Base-by-base conservation (phyloP, 2,113 vertebrate genomes). In the Psettodes erumei region DNA sequence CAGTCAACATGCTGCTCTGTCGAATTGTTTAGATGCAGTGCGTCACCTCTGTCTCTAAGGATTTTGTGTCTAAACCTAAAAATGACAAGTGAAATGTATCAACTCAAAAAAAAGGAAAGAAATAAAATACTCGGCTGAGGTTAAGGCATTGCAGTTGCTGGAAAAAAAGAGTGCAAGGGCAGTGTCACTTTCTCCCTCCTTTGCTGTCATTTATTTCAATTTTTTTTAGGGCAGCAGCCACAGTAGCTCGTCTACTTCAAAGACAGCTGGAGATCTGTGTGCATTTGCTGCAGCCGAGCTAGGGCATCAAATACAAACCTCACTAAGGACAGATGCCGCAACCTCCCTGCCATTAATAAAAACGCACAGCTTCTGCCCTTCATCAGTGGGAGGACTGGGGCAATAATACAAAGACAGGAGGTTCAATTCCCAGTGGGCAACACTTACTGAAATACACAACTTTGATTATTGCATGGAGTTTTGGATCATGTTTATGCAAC, bases 221-320 rank as follows among this genome's bases (percentile, higher is more conserved):
- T 60, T 63, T 71, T 88, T 85, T 82, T 63, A 71, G 87, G 80
- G 81, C 84, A 85, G 77, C 59, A 79, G 79, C 75, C n/a, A n/a
- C n/a, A n/a, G n/a, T 65, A 71, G 77, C 79, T 42, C 65, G 81
- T 69, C 66, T 77, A 83, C 84, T 87, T 90, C 87, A 89, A 88
- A 91, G 86, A 79, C 77, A 85, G 70, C 75, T 50, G 40, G 79
- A 83, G 86, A 87, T 82, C 87, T 90, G 79, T 90, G 87, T 87
- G 78, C 75, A 66, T 83, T 84, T 27, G 60, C 74, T 74, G 84
- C 70, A 85, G 70, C 76, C 45, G 7, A 77, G 82, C 58, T 40
- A 71, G 68, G 64, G 83, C 84, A 88, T 88, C 86, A 85, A 86
- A 90, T 77, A 71, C 75, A 64, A 79, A 82, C 48, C 79, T 66